These are phyloP conservation scores for Drosophila ezoana DNA, from an alignment of 2,888 invertebrate genomes.

Conservation along the genomic window DNA sequence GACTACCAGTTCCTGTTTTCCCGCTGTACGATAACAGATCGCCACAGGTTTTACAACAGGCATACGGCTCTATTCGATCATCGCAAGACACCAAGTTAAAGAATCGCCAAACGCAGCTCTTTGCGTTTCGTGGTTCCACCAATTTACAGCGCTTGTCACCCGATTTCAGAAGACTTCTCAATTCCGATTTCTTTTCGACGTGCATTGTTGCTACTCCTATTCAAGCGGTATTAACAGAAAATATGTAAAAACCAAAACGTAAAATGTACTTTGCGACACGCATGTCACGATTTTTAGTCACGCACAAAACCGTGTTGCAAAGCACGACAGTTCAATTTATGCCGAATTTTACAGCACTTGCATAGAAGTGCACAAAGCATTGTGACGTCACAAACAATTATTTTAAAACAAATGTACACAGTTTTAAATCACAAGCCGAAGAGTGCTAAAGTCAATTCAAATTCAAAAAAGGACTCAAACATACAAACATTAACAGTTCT, in stretches of 20 bases:
- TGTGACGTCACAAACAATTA: slow-evolving; percentile 27
- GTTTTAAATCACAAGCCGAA: too few relatives aligned
- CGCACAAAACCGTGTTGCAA: slow-evolving; percentile 71
- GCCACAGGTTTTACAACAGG: slow-evolving; percentile 69
- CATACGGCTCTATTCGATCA: slow-evolving; percentile 66
- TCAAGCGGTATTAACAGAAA: slow-evolving; percentile 30
- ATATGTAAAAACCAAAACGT: slow-evolving; percentile 47
- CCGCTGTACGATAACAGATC: slow-evolving; percentile 69
- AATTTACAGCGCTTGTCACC: slow-evolving; percentile 69
- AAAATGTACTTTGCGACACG: slow-evolving; percentile 58
- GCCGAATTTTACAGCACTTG: slow-evolving; percentile 29
- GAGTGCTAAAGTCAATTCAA: not conserved
- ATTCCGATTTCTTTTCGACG: slow-evolving; percentile 68
- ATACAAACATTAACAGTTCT: not conserved
- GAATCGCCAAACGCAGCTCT: slow-evolving; percentile 70
- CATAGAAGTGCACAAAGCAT: not conserved
- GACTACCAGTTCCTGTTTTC: slow-evolving; percentile 67
- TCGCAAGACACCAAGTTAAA: slow-evolving; percentile 69
- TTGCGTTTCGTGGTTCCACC: slow-evolving; percentile 68
- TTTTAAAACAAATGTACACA: too few relatives aligned
- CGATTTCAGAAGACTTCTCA: slow-evolving; percentile 59
- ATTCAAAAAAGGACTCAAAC: not conserved
- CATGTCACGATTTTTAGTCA: slow-evolving; percentile 74
- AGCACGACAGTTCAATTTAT: slow-evolving; percentile 31
- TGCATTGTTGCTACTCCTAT: slow-evolving; percentile 49